Evolutionary conservation across 2,113 vertebrate species (phyloP).

Genomic region (Cochlearius cochlearius): DNA sequence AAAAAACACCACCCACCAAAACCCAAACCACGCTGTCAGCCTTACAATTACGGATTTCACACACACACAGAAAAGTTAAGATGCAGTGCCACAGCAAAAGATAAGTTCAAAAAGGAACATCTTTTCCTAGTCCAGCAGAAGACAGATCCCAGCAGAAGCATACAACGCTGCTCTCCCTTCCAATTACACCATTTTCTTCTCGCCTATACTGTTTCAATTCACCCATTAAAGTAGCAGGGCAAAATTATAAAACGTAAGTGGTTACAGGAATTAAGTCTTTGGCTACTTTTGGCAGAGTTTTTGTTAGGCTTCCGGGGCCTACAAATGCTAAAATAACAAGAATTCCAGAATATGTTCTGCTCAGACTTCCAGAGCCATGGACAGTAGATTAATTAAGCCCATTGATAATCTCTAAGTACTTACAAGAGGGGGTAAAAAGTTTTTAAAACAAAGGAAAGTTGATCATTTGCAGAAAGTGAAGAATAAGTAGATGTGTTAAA

Average conservation of each 20-base stretch:
- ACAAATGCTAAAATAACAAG: neutral
- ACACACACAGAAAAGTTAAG: neutral
- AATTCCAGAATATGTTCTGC: neutral
- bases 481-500: neutral
- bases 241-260: neutral
- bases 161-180: neutral
- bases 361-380: neutral
- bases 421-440: neutral
- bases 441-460: neutral
- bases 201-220: neutral
- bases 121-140: neutral
- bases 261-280: neutral
- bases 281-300: neutral
- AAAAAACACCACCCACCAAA: too few species aligned
- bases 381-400: neutral
- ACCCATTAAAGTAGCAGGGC: neutral
- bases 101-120: neutral
- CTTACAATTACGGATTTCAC: neutral
- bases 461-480: neutral
- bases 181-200: neutral
- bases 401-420: neutral
- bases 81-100: neutral
- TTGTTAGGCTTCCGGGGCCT: neutral
- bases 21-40: neutral
- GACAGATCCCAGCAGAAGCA: neutral